A percentile compares a stretch with the other conserved stretches of the same genome.
Evolutionary conservation across 2,113 vertebrate genomes (phyloP).

Genomic region (Heliornis fulica): DNA sequence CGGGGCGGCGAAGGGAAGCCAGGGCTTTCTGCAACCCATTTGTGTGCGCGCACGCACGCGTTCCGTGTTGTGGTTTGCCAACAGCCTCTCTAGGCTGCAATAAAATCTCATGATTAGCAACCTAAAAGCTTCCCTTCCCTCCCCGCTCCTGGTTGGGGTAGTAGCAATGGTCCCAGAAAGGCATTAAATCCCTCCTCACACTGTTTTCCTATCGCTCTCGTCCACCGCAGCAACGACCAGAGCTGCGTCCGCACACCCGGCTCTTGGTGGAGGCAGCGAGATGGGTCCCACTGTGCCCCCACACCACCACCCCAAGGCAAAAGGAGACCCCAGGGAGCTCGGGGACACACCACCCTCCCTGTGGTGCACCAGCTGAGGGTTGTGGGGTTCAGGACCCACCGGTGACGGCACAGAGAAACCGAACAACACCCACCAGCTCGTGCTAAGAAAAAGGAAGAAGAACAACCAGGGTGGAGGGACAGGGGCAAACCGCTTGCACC

Average conservation of each 20-base stretch:
- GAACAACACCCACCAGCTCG: not conserved
- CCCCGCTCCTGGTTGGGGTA: not conserved
- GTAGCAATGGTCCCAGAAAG: not conserved
- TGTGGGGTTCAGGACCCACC: not conserved
- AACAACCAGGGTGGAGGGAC: not conserved
- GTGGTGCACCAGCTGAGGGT: rapidly evolving
- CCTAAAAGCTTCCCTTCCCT: constrained; percentile 33
- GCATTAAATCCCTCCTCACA: not conserved
- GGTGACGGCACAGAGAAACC: rapidly evolving
- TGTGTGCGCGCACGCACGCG: not conserved
- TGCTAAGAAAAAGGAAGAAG: not conserved
- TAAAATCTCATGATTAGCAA: constrained; percentile 36
- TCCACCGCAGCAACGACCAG: not conserved
- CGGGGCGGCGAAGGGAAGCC: not conserved
- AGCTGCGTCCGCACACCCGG: not conserved
- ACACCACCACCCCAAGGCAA: rapidly evolving
- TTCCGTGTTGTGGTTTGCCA: constrained; percentile 6
- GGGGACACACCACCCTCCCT: rapidly evolving
- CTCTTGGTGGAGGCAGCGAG: not conserved
- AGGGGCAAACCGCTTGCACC: not conserved
- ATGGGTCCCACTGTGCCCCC: rapidly evolving
- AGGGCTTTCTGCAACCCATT: not conserved
- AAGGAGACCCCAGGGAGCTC: not conserved
- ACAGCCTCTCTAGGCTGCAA: constrained; percentile 32
- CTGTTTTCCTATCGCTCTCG: not conserved